Percentiles rank a stretch among this genome's conserved stretches.
These are phyloP conservation scores for Furnarius figulus DNA, from an alignment of 2,113 vertebrate genomes.

Conservation along the genomic window DNA sequence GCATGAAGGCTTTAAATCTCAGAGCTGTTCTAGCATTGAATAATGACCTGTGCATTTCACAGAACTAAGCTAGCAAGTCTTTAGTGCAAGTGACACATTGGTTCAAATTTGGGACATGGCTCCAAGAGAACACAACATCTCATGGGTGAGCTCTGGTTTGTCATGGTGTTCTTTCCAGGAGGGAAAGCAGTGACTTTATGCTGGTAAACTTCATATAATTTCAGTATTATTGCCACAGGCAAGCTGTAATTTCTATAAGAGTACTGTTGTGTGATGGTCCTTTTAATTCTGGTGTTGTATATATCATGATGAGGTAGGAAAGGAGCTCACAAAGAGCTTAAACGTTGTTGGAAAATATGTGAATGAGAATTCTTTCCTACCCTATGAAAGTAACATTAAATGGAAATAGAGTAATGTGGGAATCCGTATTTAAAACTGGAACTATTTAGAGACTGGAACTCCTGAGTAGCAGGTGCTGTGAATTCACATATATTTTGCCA, in stretches of 20 bases:
- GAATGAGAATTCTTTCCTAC: neutral
- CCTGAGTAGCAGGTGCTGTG: neutral
- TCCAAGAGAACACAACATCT: neutral
- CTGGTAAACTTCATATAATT: neutral
- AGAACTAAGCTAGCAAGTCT: neutral
- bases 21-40: rapidly evolving
- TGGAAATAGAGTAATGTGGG: neutral
- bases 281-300: neutral
- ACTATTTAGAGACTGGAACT: neutral
- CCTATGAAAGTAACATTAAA: neutral
- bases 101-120: neutral
- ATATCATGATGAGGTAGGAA: neutral
- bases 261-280: neutral
- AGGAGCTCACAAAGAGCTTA: neutral
- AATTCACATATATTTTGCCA: neutral
- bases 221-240: neutral
- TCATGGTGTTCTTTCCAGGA: neutral
- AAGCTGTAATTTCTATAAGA: neutral
- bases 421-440: neutral
- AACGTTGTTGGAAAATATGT: neutral
- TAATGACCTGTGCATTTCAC: neutral
- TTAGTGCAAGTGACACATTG: neutral
- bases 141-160: neutral
- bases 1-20: neutral
- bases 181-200: neutral